Evolutionary conservation across 1,140 invertebrate genomes (phyloP).

Genomic region (Drosophila bocki): DNA sequence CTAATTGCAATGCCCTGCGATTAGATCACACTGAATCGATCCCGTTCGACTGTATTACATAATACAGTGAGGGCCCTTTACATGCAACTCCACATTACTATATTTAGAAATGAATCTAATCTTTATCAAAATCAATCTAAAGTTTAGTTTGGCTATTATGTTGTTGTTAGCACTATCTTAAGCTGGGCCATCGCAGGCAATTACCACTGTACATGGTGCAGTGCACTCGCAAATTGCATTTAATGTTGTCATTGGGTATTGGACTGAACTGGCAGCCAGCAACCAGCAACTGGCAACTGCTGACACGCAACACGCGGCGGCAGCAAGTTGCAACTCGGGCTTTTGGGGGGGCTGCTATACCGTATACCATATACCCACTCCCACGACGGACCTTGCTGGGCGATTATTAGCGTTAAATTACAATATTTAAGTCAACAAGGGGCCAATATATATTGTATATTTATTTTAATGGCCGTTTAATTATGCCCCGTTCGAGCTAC

Average conservation of each 20-base stretch:
- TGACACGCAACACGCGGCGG: constrained; percentile 38
- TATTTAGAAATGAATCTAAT: background rate
- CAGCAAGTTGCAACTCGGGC: constrained; percentile 13
- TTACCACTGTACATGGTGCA: constrained; percentile 37
- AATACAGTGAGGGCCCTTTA: background rate
- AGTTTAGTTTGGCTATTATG: background rate
- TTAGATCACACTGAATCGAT: constrained; percentile 15
- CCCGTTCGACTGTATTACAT: background rate
- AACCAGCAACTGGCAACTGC: constrained; percentile 16
- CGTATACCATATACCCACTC: constrained; percentile 28
- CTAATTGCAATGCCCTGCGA: constrained; percentile 14
- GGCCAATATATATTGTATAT: constrained; percentile 47
- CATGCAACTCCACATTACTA: too few relatives aligned
- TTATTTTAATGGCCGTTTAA: constrained; percentile 63
- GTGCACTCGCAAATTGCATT: constrained; percentile 45
- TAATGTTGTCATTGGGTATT: constrained; percentile 62
- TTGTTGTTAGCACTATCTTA: background rate
- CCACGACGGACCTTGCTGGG: constrained; percentile 34
- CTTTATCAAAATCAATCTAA: background rate
- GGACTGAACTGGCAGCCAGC: constrained; percentile 13
- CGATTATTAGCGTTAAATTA: constrained; percentile 45
- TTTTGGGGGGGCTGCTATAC: constrained; percentile 23
- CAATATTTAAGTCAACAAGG: constrained; percentile 36
- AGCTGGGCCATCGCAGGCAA: background rate
- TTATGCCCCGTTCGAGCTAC: constrained; percentile 30